These are phyloP conservation scores for Gobius niger DNA, from an alignment of 2,113 vertebrate genomes.

Conservation along the genomic window DNA sequence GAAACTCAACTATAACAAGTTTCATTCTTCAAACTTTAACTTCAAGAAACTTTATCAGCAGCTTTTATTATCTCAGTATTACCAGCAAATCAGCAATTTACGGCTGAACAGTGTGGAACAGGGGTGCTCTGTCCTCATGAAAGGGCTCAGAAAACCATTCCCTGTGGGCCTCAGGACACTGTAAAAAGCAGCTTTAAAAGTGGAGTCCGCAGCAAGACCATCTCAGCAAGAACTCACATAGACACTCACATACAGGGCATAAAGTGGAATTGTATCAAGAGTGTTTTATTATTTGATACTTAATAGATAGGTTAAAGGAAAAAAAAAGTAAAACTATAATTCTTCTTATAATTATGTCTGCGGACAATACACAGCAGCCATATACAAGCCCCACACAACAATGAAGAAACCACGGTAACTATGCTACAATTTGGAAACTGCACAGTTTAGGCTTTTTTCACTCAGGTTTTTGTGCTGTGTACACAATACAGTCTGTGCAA, in stretches of 20 bases:
- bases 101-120: conserved; percentile 4
- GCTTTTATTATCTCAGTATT: conserved; percentile 32
- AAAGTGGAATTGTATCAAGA: background rate
- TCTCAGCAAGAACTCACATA: conserved; percentile 1
- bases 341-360: conserved; percentile 2
- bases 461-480: conserved; percentile 3
- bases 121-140: conserved; percentile 6
- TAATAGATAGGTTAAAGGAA: no score
- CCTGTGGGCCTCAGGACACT: background rate
- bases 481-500: background rate
- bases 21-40: conserved; percentile 34
- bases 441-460: background rate
- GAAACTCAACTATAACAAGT: conserved; percentile 11
- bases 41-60: conserved; percentile 34
- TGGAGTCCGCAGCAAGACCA: conserved; percentile 11
- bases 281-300: background rate
- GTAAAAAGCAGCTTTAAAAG: conserved; percentile 21
- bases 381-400: background rate
- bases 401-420: background rate
- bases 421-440: background rate
- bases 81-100: conserved; percentile 17
- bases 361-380: background rate
- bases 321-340: background rate
- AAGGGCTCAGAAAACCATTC: conserved; percentile 16
- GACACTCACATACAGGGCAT: conserved; percentile 3